Conservation (phyloP, 2,888 invertebrate species). For the Brachycybe producta region DNA sequence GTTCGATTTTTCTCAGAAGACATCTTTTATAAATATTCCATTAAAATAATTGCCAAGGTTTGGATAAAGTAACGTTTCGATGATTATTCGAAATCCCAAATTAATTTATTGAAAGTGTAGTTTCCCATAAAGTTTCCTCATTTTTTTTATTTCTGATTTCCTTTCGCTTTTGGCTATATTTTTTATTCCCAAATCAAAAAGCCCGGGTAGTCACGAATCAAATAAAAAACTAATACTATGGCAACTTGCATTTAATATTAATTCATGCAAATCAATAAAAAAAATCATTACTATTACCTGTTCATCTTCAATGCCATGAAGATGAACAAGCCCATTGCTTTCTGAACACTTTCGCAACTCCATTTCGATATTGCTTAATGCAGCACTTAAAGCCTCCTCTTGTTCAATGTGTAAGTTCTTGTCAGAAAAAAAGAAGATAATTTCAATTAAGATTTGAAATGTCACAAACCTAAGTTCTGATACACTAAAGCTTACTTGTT, state of each 20-base stretch:
- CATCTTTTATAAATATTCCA: no score
- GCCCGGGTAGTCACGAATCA: conserved; percentile 11
- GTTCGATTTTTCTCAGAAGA: no score
- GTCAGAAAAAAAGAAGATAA: no score
- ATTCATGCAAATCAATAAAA: conserved; percentile 22
- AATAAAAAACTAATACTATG: neutral
- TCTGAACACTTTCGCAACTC: conserved; percentile 57
- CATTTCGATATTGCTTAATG: conserved; percentile 54
- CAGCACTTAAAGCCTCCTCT: conserved; percentile 52
- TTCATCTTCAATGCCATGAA: conserved; percentile 39
- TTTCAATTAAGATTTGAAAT: no score
- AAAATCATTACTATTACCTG: conserved; percentile 20
- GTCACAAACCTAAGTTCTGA: conserved; percentile 21
- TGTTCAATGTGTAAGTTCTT: conserved; percentile 51
- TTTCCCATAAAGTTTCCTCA: no score
- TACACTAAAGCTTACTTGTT: conserved; percentile 41
- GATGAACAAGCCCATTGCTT: conserved; percentile 46
- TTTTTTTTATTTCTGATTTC: no score
- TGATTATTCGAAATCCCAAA: no score
- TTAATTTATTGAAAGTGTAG: no score
- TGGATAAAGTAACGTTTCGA: no score
- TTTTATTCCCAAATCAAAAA: no score
- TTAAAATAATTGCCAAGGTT: no score
- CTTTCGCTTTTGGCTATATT: no score
- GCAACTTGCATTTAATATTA: conserved; percentile 24